Evolutionary conservation across 1,140 invertebrate species (phyloP).

Genomic region (Euura lappo): DNA sequence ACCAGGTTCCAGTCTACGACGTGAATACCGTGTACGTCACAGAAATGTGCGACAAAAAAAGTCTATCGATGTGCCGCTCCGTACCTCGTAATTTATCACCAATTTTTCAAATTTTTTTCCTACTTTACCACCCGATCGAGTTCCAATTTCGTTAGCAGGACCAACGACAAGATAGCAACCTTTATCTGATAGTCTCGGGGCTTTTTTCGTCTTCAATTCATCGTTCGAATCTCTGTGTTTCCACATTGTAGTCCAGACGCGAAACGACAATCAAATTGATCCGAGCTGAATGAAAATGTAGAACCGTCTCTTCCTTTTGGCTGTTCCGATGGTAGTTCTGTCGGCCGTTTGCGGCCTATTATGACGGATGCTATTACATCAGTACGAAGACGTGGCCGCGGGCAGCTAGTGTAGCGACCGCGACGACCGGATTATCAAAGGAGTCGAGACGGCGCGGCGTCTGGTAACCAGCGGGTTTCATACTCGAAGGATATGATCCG

Average conservation of each 20-base stretch:
- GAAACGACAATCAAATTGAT: too few species aligned
- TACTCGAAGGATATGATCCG: conserved; percentile 52
- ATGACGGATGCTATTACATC: neutral
- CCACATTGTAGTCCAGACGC: too few species aligned
- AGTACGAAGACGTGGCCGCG: neutral
- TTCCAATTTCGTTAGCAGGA: neutral
- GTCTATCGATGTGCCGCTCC: neutral
- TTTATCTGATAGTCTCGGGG: too few species aligned
- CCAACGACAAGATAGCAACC: neutral
- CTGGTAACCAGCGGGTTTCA: conserved; percentile 29
- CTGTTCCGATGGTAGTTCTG: neutral
- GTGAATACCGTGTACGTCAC: neutral
- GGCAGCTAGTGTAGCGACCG: neutral
- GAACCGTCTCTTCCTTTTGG: neutral
- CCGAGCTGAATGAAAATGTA: neutral
- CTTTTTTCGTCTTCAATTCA: too few species aligned
- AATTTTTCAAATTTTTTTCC: neutral
- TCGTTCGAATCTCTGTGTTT: too few species aligned
- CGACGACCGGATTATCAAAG: neutral
- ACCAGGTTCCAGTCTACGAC: neutral
- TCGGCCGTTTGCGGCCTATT: neutral
- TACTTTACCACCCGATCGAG: neutral
- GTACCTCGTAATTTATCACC: neutral
- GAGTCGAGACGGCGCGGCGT: neutral
- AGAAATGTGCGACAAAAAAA: neutral